Conservation (phyloP, 1,140 invertebrate genomes). For the Radopholus similis region DNA sequence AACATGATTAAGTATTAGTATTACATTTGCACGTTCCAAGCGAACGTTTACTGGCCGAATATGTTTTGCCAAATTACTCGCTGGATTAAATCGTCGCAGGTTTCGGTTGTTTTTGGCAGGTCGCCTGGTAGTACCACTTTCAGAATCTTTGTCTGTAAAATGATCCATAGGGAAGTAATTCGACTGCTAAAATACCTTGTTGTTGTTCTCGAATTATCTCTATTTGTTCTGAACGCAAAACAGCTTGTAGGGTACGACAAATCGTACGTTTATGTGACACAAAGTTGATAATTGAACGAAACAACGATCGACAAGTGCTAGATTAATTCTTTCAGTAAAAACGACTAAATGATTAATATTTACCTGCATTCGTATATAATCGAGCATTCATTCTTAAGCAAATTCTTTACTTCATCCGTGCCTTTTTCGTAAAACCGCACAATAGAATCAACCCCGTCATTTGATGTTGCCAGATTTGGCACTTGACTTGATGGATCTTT, state of each 20-base stretch:
- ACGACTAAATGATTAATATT: background rate
- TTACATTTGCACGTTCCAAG: constrained; percentile 20
- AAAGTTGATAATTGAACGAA: constrained; percentile 31
- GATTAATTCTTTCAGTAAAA: background rate
- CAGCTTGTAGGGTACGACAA: constrained; percentile 22
- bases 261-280: constrained; percentile 29
- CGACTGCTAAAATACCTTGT: constrained; percentile 3
- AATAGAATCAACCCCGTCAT: constrained; percentile 18
- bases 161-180: background rate
- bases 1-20: no score
- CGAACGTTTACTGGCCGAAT: constrained; percentile 20
- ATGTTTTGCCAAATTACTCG: constrained; percentile 19
- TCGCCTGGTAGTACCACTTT: background rate
- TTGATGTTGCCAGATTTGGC: constrained; percentile 14
- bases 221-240: constrained; percentile 5
- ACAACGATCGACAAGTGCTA: constrained; percentile 26
- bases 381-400: constrained; percentile 29
- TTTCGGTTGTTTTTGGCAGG: background rate
- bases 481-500: constrained; percentile 24
- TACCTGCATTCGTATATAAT: constrained; percentile 30
- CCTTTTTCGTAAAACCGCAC: constrained; percentile 20
- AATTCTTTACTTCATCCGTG: constrained; percentile 29
- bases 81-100: constrained; percentile 15
- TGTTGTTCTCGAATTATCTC: constrained; percentile 7
- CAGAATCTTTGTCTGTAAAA: background rate